Base-by-base conservation (phyloP, 2,888 invertebrate genomes). In the Rhopalosiphum nymphaeae region DNA sequence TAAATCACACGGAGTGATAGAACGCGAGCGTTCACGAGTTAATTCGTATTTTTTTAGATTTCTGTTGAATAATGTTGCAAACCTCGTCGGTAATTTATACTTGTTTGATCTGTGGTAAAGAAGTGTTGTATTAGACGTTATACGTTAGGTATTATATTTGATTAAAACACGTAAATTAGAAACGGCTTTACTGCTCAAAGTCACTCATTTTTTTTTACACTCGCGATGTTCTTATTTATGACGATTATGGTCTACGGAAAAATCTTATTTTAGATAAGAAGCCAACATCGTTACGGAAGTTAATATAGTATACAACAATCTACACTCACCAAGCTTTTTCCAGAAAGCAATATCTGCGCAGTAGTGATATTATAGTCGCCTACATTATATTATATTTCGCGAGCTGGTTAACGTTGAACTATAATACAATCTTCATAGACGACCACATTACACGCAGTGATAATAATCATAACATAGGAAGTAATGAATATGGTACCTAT, bases 221-320 rank as follows among this genome's bases (percentile, higher is more conserved):
- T 67, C 21, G 26, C 36, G 78, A 36, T 9, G 9, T 78, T 78
- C 9, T 78, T 21, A 36, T 78, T 36, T 25, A 36, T 29, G 78
- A 0, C 78, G 78, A 78, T 78, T 78, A 78, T 21, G 21, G 36
- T 78, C 9, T 25, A 21, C 10, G 7, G 36, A 36, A 42, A 78
- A 78, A 78, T 78, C 78, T 78, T 78, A 78, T 78, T 78, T 78
- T 21, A 78, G 78, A 67, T 67, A 67, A 67, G 67, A 78, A 36
- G 21, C 9, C 78, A 21, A 78, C 78, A 78, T 36, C 36, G 36
- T 78, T 78, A 42, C 36, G 36, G 36, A 78, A 36, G 78, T 78
- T 78, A 36, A 36, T 78, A 78, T 25, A 78, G 36, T 78, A 78
- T 78, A 78, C 78, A 78, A 36, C 78, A 78, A 78, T 78, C 36